Conservation (phyloP, 2,113 vertebrate genomes). For the Pangasianodon gigas region DNA sequence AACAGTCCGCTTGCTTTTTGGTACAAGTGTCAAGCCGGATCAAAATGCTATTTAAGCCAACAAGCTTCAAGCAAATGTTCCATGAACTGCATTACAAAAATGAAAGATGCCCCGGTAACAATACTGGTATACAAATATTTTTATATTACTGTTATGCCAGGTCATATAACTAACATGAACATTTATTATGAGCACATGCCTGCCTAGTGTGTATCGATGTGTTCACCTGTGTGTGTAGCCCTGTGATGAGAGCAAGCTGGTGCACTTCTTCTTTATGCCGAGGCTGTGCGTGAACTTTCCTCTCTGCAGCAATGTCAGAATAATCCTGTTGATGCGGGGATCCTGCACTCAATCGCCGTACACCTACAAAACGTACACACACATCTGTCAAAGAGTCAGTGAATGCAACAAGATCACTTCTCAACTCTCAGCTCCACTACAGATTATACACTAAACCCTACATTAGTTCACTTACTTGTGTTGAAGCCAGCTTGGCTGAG, state of each 20-base stretch:
- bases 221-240: slow-evolving; percentile 82
- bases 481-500: slow-evolving; percentile 28
- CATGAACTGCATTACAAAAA: background rate
- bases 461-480: slow-evolving; percentile 13
- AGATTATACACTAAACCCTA: background rate
- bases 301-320: slow-evolving; percentile 71
- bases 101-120: background rate
- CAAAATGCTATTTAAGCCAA: background rate
- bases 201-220: background rate
- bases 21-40: background rate
- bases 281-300: slow-evolving; percentile 69
- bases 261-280: slow-evolving; percentile 70
- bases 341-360: slow-evolving; percentile 22
- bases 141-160: background rate
- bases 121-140: background rate
- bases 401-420: background rate
- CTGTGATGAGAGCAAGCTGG: slow-evolving; percentile 69
- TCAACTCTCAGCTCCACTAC: background rate
- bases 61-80: background rate
- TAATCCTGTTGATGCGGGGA: slow-evolving; percentile 75
- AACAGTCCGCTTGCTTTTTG: background rate
- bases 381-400: background rate
- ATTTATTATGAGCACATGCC: background rate
- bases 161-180: background rate
- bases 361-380: slow-evolving; percentile 56